phyloP scores from a whole-genome alignment of 2,797 vertebrate genomes.

The Momotus momota region DNA sequence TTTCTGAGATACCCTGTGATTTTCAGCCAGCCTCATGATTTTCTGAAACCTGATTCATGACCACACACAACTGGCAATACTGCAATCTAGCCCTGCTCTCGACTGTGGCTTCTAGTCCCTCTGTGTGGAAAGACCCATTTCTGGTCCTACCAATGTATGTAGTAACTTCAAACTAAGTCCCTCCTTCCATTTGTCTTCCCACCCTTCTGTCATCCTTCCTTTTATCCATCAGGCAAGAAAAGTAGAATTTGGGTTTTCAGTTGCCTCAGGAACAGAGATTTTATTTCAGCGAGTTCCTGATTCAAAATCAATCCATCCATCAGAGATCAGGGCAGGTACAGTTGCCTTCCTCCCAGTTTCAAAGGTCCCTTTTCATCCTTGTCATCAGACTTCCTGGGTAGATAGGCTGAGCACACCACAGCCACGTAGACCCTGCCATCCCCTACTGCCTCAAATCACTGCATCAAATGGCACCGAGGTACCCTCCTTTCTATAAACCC shows the following conservation, averaged over 20 bases:
- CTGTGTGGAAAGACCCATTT: background rate
- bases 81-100: background rate
- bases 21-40: background rate
- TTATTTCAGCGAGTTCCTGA: background rate
- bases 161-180: background rate
- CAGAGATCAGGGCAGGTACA: background rate
- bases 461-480: background rate
- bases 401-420: background rate
- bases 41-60: background rate
- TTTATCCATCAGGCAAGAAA: background rate
- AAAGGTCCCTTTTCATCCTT: background rate
- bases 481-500: background rate
- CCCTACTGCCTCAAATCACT: background rate
- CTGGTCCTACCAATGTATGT: background rate
- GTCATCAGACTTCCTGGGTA: background rate
- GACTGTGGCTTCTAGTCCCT: background rate
- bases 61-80: background rate
- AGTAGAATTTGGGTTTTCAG: background rate
- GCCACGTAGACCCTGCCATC: background rate
- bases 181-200: background rate
- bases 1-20: background rate
- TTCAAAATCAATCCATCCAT: background rate
- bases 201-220: background rate
- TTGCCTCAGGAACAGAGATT: background rate
- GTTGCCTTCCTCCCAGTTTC: background rate